phyloP scores from a whole-genome alignment of 1,140 invertebrate genomes.

The Tribolium madens region DNA sequence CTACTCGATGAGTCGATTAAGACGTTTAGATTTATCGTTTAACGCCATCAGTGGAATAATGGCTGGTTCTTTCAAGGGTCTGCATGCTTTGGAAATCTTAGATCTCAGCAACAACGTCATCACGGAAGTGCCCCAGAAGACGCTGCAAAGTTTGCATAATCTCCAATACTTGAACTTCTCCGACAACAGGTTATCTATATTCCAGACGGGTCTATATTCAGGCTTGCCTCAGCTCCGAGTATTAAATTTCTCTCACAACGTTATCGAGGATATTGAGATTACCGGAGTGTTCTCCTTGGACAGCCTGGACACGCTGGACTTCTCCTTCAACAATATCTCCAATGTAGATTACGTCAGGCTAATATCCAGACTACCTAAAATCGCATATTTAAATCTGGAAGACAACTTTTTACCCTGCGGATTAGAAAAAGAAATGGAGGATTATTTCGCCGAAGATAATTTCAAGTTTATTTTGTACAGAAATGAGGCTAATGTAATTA shows the following conservation, averaged over 20 bases:
- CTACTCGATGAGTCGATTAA: slow-evolving; percentile 49
- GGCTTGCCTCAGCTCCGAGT: slow-evolving; percentile 57
- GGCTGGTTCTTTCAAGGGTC: slow-evolving; percentile 54
- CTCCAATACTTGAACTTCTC: slow-evolving; percentile 53
- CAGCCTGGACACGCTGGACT: slow-evolving; percentile 60
- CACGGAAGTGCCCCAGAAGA: slow-evolving; percentile 41
- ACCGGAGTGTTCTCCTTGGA: slow-evolving; percentile 59
- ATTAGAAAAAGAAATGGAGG: slow-evolving; percentile 60
- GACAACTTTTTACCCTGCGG: slow-evolving; percentile 60
- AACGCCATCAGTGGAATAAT: slow-evolving; percentile 68
- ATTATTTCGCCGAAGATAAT: slow-evolving; percentile 59
- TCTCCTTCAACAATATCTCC: slow-evolving; percentile 59
- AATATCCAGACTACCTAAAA: slow-evolving; percentile 54
- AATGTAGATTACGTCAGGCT: slow-evolving; percentile 60
- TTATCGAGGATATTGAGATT: slow-evolving; percentile 52
- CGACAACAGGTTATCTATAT: slow-evolving; percentile 53
- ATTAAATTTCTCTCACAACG: slow-evolving; percentile 59
- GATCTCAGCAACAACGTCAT: slow-evolving; percentile 57
- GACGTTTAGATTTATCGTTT: slow-evolving; percentile 54
- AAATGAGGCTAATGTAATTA: slow-evolving; percentile 35
- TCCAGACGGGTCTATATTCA: slow-evolving; percentile 55
- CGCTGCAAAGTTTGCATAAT: slow-evolving; percentile 50
- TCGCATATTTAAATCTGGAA: slow-evolving; percentile 58
- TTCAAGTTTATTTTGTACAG: slow-evolving; percentile 58
- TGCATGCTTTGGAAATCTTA: slow-evolving; percentile 57